Conservation (phyloP, 2,797 vertebrate species). For the Catharus ustulatus region DNA sequence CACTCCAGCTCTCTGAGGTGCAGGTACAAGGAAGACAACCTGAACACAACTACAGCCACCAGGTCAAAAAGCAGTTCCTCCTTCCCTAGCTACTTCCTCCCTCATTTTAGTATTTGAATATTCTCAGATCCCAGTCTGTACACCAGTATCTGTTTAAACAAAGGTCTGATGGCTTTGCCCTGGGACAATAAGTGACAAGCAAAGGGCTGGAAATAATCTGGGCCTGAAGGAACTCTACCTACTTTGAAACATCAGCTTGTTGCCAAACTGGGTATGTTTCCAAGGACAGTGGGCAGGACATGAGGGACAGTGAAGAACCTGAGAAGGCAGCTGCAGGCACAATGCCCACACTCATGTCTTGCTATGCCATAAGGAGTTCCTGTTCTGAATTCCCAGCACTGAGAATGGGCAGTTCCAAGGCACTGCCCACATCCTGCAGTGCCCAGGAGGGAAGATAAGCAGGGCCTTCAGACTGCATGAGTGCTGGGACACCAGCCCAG, state of each 20-base stretch:
- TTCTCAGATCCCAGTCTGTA: neutral
- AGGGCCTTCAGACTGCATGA: neutral
- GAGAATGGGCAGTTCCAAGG: neutral
- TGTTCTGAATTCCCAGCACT: neutral
- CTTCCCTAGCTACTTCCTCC: neutral
- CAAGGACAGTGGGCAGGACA: neutral
- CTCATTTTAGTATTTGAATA: neutral
- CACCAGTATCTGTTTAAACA: neutral
- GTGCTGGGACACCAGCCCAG: neutral
- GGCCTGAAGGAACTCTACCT: neutral
- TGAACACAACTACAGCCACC: neutral
- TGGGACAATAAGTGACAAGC: neutral
- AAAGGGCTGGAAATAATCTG: neutral
- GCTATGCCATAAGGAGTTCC: neutral
- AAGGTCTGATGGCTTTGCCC: neutral
- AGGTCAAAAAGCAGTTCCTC: neutral
- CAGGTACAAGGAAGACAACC: neutral
- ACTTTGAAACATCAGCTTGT: neutral
- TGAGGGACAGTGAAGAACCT: neutral
- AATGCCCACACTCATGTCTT: neutral
- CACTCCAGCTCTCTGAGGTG: neutral
- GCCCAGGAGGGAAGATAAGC: neutral
- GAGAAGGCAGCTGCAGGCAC: neutral
- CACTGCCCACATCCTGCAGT: too few relatives aligned
- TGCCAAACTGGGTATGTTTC: fast-evolving